Percentiles rank a stretch among this genome's conserved stretches.
phyloP scores from a whole-genome alignment of 2,113 vertebrate genomes.

The Collichthys lucidus region DNA sequence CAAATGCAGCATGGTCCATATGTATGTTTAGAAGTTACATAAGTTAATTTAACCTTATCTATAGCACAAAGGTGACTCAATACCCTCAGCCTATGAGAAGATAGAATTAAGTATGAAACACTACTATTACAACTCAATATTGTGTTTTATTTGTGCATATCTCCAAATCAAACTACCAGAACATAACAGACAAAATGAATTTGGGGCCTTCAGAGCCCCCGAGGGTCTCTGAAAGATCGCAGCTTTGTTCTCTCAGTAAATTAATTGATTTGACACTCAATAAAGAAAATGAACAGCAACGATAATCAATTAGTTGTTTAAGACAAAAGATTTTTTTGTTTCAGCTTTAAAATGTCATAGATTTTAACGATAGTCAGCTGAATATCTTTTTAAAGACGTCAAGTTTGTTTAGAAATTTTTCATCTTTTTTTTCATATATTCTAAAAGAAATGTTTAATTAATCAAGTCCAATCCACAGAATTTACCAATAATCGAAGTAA shows the following conservation, averaged over 20 bases:
- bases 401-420: not conserved
- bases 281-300: no score
- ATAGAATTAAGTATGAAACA: not conserved
- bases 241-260: not conserved
- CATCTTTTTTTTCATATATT: not conserved
- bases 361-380: not conserved
- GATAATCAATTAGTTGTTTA: no score
- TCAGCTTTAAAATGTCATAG: not conserved
- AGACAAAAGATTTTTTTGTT: not conserved
- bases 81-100: not conserved
- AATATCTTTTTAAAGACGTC: not conserved
- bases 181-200: not conserved
- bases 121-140: not conserved
- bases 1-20: not conserved
- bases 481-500: no score
- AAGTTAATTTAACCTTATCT: not conserved
- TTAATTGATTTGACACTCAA: no score
- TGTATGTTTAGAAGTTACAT: not conserved
- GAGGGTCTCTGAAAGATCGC: not conserved
- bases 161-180: not conserved
- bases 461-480: no score
- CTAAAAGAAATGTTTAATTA: not conserved
- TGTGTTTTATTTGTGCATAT: not conserved
- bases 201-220: not conserved
- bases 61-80: not conserved